Evolutionary conservation across 2,888 invertebrate species (phyloP).

Genomic region (Cephus sareptanus): DNA sequence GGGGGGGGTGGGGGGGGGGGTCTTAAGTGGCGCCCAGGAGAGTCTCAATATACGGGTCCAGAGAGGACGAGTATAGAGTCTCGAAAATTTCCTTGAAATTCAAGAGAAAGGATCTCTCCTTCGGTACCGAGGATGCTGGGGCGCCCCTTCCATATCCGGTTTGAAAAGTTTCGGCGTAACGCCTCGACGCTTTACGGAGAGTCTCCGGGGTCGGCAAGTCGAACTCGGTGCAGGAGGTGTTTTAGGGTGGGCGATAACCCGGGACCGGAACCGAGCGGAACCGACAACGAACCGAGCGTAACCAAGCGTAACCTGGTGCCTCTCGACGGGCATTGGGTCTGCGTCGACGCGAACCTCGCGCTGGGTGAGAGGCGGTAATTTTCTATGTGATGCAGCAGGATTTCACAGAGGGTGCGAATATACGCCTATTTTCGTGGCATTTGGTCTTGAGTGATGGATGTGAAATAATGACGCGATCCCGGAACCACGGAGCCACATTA

Average conservation of each 20-base stretch:
- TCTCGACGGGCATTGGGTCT: conserved; percentile 6
- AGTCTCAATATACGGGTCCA: neutral
- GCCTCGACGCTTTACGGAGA: neutral
- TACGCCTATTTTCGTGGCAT: neutral
- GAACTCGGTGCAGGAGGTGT: conserved; percentile 31
- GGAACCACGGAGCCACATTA: conserved; percentile 38
- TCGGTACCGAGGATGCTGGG: neutral
- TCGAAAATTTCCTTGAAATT: neutral
- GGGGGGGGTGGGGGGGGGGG: too few relatives aligned
- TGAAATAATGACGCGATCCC: conserved; percentile 43
- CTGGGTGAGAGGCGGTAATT: conserved; percentile 33
- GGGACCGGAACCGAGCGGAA: conserved; percentile 38
- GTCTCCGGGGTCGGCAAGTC: neutral
- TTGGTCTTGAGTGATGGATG: conserved; percentile 38
- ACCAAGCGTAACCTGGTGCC: conserved; percentile 21
- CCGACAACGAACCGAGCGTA: conserved; percentile 37
- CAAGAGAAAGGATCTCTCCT: neutral
- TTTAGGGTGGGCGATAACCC: conserved; percentile 47
- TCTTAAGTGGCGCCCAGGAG: neutral
- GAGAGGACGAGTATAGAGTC: neutral
- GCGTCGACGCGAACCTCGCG: neutral
- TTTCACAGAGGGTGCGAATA: conserved; percentile 31
- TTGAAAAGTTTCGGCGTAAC: neutral
- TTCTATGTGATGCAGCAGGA: conserved; percentile 51
- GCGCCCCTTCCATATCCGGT: neutral